phyloP scores from a whole-genome alignment of 2,797 vertebrate species.

The Phrynocephalus vlangalii region DNA sequence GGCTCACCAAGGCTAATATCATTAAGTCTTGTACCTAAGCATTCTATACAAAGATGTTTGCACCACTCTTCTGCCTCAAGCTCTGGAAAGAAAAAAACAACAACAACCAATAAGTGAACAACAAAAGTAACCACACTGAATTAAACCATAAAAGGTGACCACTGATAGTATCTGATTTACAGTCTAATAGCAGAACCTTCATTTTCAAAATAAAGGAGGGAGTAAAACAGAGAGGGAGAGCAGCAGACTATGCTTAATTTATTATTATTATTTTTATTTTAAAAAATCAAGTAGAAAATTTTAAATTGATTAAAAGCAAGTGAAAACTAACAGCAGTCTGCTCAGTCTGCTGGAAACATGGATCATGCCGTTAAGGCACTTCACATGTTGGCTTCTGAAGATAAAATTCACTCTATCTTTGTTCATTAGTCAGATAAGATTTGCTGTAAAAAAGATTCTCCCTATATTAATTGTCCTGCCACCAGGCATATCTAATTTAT shows the following conservation, averaged over 20 bases:
- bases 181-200: not conserved
- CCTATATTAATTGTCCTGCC: not conserved
- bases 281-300: not conserved
- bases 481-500: not conserved
- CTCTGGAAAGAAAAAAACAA: slow-evolving; percentile 79
- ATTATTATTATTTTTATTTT: not conserved
- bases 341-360: not conserved
- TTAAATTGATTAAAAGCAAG: not conserved
- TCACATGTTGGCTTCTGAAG: not conserved
- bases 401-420: not conserved
- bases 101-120: slow-evolving; percentile 24
- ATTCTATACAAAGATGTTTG: slow-evolving; percentile 96
- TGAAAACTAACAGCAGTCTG: not conserved
- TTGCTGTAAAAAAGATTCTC: not conserved
- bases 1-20: slow-evolving; percentile 99
- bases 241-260: not conserved
- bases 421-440: not conserved
- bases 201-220: not conserved
- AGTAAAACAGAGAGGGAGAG: too few species aligned
- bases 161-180: slow-evolving; percentile 9
- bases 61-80: slow-evolving; percentile 99
- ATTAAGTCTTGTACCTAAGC: slow-evolving; percentile 93
- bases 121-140: not conserved
- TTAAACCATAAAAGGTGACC: fast-evolving
- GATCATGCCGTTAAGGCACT: not conserved